These are phyloP conservation scores for Microdon myrmicae DNA, from an alignment of 2,888 invertebrate genomes.

Conservation along the genomic window DNA sequence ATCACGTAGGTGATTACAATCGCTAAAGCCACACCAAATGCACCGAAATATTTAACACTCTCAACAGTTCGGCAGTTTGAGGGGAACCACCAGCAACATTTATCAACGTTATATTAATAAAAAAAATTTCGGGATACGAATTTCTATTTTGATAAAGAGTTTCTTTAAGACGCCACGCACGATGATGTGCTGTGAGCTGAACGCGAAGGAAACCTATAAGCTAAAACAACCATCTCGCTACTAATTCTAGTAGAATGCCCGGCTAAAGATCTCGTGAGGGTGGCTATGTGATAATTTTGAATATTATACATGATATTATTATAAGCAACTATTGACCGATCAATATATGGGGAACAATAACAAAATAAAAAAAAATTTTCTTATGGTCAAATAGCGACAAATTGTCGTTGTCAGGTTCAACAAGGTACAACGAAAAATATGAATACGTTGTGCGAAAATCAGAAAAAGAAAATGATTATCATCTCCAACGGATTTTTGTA, in stretches of 20 bases:
- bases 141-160: constrained; percentile 37
- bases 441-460: too few species aligned
- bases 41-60: constrained; percentile 7
- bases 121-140: constrained; percentile 5
- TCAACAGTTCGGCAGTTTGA: constrained; percentile 12
- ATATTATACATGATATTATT: too few species aligned
- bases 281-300: constrained; percentile 21
- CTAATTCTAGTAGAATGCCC: constrained; percentile 25
- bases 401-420: too few species aligned
- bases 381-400: too few species aligned
- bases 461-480: too few species aligned
- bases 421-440: too few species aligned
- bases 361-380: too few species aligned
- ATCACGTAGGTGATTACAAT: too few species aligned
- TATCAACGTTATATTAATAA: constrained; percentile 40
- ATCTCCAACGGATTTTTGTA: too few species aligned
- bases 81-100: constrained; percentile 41
- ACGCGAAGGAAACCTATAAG: constrained; percentile 27
- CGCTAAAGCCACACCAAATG: too few species aligned
- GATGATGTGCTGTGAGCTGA: constrained; percentile 14
- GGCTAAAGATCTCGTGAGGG: constrained; percentile 13
- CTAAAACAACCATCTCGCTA: constrained; percentile 26
- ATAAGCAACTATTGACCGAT: too few species aligned
- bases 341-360: too few species aligned
- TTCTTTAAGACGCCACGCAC: constrained; percentile 21